These are phyloP conservation scores for Antheraea yamamai DNA, from an alignment of 2,888 invertebrate genomes.

Conservation along the genomic window DNA sequence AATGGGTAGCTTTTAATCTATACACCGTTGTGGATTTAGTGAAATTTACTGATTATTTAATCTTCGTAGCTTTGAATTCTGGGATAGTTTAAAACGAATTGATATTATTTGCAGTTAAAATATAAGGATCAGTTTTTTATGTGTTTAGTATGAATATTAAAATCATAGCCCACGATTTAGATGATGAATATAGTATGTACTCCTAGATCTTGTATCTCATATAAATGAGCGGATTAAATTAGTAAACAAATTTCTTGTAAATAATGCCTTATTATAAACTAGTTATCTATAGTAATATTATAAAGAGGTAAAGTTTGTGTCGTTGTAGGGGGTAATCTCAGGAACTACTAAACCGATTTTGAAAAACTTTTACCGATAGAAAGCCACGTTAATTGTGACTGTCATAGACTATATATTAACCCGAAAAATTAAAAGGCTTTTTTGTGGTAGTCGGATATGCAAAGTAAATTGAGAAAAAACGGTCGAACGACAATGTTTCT, in stretches of 20 bases:
- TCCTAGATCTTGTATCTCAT: not conserved
- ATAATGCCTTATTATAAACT: too few species aligned
- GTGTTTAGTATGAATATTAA: not conserved
- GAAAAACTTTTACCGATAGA: too few species aligned
- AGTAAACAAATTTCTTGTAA: not conserved
- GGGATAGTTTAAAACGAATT: not conserved
- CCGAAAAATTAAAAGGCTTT: too few species aligned
- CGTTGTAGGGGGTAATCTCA: too few species aligned
- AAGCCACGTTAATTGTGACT: too few species aligned
- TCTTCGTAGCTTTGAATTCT: not conserved
- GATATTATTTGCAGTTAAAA: not conserved
- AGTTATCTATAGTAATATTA: too few species aligned
- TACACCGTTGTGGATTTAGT: not conserved
- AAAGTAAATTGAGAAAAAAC: too few species aligned
- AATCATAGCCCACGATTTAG: not conserved
- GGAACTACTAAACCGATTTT: too few species aligned
- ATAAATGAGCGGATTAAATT: not conserved
- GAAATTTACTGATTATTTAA: not conserved
- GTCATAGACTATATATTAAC: too few species aligned
- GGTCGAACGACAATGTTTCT: too few species aligned
- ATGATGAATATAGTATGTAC: not conserved
- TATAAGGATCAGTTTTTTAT: not conserved
- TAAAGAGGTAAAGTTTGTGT: too few species aligned
- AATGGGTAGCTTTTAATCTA: not conserved
- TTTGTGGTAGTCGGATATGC: too few species aligned